Conservation (phyloP, 2,113 vertebrate genomes). For the Andinoacara biseriatus region DNA sequence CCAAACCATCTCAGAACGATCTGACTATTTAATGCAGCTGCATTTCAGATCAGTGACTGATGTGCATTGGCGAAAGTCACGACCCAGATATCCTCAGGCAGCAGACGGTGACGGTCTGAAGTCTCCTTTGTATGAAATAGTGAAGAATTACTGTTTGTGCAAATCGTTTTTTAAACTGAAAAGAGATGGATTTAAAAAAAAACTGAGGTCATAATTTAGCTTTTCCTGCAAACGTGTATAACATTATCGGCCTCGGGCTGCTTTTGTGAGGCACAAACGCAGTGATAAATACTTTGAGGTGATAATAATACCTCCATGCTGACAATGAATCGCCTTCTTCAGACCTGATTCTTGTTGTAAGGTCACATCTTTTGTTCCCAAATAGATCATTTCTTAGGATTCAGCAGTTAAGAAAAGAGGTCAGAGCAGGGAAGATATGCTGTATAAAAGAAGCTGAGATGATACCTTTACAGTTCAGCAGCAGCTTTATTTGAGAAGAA, state of each 20-base stretch:
- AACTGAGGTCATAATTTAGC: background rate
- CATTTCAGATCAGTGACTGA: too few relatives aligned
- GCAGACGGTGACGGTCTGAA: background rate
- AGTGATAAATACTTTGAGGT: background rate
- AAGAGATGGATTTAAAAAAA: background rate
- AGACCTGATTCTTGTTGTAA: background rate
- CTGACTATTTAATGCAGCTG: too few relatives aligned
- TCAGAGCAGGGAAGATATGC: background rate
- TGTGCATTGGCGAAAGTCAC: background rate
- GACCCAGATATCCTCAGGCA: background rate
- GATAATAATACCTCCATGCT: background rate
- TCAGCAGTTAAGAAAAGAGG: background rate
- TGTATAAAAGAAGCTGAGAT: background rate
- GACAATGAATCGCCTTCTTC: background rate
- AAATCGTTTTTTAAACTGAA: fast-evolving
- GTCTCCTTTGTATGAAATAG: background rate
- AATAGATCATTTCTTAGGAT: background rate
- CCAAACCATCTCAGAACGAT: too few relatives aligned
- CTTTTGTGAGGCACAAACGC: background rate
- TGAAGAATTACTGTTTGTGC: background rate
- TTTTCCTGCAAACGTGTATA: background rate
- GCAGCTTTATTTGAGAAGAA: background rate
- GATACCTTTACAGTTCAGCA: too few relatives aligned
- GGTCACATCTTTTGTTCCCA: background rate
- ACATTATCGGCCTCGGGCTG: too few relatives aligned